Conservation (phyloP, 2,113 vertebrate species). For the Tonatia bakeri region DNA sequence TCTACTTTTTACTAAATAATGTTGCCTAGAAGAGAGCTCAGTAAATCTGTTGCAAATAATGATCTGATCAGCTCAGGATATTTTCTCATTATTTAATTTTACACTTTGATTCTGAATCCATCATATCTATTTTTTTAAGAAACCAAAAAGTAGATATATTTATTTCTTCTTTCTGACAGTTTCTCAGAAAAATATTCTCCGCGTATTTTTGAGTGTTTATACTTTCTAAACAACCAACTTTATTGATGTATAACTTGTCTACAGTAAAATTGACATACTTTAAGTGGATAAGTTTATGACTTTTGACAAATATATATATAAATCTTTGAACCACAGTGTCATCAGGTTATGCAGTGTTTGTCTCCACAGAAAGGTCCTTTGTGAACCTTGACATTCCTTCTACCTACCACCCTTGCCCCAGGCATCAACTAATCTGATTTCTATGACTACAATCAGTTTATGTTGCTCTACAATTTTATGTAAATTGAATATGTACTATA, state of each 20-base stretch:
- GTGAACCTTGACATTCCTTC: not conserved
- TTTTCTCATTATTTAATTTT: not conserved
- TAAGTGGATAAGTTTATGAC: not conserved
- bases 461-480: not conserved
- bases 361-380: not conserved
- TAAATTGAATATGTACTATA: not conserved
- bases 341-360: not conserved
- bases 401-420: not conserved
- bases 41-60: not conserved
- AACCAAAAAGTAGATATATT: not conserved
- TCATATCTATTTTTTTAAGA: not conserved
- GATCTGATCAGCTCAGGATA: not conserved
- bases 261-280: not conserved
- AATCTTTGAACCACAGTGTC: not conserved
- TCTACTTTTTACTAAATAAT: not conserved
- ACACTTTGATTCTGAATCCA: not conserved
- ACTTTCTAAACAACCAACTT: not conserved
- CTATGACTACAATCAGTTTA: not conserved
- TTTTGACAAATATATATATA: not conserved
- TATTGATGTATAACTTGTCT: not conserved
- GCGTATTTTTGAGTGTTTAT: not conserved
- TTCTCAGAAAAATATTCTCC: not conserved
- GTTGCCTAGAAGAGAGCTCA: not conserved
- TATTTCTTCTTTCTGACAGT: not conserved
- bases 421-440: not conserved